A percentile compares a stretch with the other conserved stretches of the same genome.
Conservation (phyloP, 2,797 vertebrate species). For the Staurois parvus region DNA sequence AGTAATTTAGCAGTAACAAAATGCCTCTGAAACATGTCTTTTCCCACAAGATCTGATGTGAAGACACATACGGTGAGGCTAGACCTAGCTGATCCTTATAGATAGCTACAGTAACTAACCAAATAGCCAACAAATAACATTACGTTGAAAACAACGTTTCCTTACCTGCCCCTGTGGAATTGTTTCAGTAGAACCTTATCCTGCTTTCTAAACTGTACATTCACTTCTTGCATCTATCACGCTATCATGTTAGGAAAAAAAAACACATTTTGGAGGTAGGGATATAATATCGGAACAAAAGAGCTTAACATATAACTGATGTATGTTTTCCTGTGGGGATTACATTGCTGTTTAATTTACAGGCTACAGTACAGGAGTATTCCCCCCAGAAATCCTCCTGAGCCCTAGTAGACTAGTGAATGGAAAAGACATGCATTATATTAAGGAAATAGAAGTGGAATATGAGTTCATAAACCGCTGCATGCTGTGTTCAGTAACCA, state of each 20-base stretch:
- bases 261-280: constrained; percentile 72
- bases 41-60: constrained; percentile 28
- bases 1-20: constrained; percentile 44
- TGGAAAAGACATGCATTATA: constrained; percentile 42
- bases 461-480: constrained; percentile 7
- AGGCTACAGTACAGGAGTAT: constrained; percentile 58
- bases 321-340: constrained; percentile 65
- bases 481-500: constrained; percentile 22
- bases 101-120: constrained; percentile 46
- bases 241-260: constrained; percentile 66
- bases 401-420: constrained; percentile 65
- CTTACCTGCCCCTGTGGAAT: constrained; percentile 56
- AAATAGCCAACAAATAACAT: constrained; percentile 64
- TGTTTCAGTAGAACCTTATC: constrained; percentile 63
- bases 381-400: constrained; percentile 62
- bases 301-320: constrained; percentile 68
- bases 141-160: constrained; percentile 65
- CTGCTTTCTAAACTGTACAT: constrained; percentile 62
- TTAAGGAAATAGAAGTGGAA: constrained; percentile 10
- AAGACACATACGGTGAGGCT: constrained; percentile 14
- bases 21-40: constrained; percentile 21
- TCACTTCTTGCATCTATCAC: constrained; percentile 69
- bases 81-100: constrained; percentile 39
- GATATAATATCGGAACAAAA: constrained; percentile 69
- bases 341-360: constrained; percentile 55